Evolutionary conservation across 2,797 vertebrate species (phyloP).

Genomic region (Mus caroli): DNA sequence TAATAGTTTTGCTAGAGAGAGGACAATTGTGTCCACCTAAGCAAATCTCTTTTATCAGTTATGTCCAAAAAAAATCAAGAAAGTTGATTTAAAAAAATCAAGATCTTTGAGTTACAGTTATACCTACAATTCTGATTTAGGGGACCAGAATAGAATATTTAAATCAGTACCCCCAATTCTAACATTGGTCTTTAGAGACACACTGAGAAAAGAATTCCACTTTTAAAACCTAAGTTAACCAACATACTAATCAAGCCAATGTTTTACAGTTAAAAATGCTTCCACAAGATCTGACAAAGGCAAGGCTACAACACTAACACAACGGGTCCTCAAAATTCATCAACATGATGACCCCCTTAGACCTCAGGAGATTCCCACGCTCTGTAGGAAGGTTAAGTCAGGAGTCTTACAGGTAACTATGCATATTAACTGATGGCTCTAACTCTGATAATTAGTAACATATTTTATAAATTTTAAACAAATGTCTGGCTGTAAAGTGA

Average conservation of each 20-base stretch:
- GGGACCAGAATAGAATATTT: constrained; percentile 4
- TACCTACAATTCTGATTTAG: constrained; percentile 45
- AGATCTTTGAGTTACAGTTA: constrained; percentile 2
- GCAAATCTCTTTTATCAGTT: constrained; percentile 19
- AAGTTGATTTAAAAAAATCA: constrained; percentile 44
- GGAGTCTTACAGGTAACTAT: not conserved
- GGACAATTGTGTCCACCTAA: constrained; percentile 5
- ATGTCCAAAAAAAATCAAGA: constrained; percentile 52
- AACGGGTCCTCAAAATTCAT: constrained; percentile 15
- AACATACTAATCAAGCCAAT: constrained; percentile 48
- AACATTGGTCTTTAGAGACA: constrained; percentile 51
- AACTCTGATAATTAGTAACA: constrained; percentile 22
- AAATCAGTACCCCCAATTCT: constrained; percentile 61
- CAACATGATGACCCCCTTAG: not conserved
- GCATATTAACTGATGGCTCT: not conserved
- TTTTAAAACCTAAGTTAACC: constrained; percentile 57
- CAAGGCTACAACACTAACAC: constrained; percentile 39
- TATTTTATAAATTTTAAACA: not conserved
- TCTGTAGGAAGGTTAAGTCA: constrained; percentile 3
- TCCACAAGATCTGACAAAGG: constrained; percentile 65
- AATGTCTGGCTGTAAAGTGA: constrained; percentile 48
- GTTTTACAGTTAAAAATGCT: constrained; percentile 62
- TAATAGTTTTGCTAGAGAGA: constrained; percentile 49
- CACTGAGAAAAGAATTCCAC: not conserved
- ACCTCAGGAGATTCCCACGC: not conserved